These are phyloP conservation scores for Stenchaetothrips biformis DNA, from an alignment of 2,888 invertebrate species.

Conservation along the genomic window DNA sequence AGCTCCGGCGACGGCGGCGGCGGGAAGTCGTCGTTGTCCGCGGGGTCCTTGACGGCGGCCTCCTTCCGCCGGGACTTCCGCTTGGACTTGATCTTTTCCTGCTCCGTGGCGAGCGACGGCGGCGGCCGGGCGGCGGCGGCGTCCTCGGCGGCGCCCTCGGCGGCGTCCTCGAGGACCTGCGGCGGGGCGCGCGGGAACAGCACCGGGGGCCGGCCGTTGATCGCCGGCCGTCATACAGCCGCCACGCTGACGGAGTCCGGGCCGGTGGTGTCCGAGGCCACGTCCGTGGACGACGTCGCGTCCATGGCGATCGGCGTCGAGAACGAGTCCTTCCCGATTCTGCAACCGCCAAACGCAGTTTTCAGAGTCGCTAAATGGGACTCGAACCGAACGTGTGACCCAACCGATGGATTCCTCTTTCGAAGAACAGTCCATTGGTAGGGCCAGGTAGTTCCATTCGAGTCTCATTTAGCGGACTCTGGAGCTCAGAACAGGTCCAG, in stretches of 20 bases:
- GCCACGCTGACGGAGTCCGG: conserved; percentile 25
- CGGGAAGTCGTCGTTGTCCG: neutral
- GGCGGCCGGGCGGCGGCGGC: too few relatives aligned
- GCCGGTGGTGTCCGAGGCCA: conserved; percentile 36
- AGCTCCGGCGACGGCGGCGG: conserved; percentile 3
- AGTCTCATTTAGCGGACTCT: too few relatives aligned
- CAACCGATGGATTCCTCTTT: too few relatives aligned
- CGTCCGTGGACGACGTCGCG: conserved; percentile 38
- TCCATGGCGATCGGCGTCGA: conserved; percentile 38
- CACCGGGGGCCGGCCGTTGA: neutral
- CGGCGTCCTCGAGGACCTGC: neutral
- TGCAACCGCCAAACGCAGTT: neutral
- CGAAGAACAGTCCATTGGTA: too few relatives aligned
- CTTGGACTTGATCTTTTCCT: too few relatives aligned
- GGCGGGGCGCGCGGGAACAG: neutral
- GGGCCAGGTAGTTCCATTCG: too few relatives aligned
- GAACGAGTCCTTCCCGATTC: conserved; percentile 24
- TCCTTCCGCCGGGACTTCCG: too few relatives aligned
- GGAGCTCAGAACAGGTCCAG: too few relatives aligned
- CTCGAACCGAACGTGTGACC: too few relatives aligned
- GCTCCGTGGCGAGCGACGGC: too few relatives aligned
- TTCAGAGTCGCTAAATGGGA: too few relatives aligned
- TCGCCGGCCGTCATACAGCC: conserved; percentile 26
- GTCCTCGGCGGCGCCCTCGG: neutral
- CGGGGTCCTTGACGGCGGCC: neutral